Evolutionary conservation across 2,797 vertebrate species (phyloP).

Genomic region (Salmo trutta): DNA sequence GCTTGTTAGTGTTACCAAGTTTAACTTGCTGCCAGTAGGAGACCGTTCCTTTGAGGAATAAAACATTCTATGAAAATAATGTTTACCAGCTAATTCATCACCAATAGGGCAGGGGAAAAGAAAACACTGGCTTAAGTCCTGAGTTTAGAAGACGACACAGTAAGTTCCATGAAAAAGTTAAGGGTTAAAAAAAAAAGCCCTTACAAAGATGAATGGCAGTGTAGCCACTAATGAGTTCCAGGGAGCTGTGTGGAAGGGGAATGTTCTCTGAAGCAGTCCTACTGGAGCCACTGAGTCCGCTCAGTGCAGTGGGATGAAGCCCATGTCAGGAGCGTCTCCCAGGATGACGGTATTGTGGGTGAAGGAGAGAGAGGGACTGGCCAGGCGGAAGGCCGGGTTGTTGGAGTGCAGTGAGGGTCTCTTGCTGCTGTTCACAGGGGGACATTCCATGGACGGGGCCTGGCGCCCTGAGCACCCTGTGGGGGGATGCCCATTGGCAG

Average conservation of each 20-base stretch:
- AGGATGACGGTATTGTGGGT: slow-evolving; percentile 55
- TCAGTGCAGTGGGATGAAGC: slow-evolving; percentile 62
- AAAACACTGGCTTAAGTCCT: neutral
- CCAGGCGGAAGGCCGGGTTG: slow-evolving; percentile 69
- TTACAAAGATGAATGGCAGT: neutral
- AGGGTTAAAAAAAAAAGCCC: neutral
- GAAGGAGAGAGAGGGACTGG: slow-evolving; percentile 65
- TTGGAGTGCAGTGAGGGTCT: slow-evolving; percentile 66
- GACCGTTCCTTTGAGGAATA: neutral
- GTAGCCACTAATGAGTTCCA: neutral
- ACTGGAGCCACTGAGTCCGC: neutral
- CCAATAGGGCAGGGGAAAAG: neutral
- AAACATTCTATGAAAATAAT: neutral
- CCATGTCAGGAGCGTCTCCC: slow-evolving; percentile 49
- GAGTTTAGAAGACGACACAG: neutral
- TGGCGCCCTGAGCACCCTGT: slow-evolving; percentile 45
- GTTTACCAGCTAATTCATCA: neutral
- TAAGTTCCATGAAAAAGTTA: neutral
- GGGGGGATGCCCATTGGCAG: slow-evolving; percentile 17
- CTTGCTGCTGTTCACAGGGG: slow-evolving; percentile 58
- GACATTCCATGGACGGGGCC: slow-evolving; percentile 41
- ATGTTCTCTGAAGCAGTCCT: neutral
- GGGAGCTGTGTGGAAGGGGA: neutral
- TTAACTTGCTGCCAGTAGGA: neutral
- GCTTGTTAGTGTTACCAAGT: slow-evolving; percentile 49